Evolutionary conservation across 53 echinoderm and acorn worm species (phyloP), one percentile per base, ranked within the genome.

Genomic region (Echinarachnius parma): DNA sequence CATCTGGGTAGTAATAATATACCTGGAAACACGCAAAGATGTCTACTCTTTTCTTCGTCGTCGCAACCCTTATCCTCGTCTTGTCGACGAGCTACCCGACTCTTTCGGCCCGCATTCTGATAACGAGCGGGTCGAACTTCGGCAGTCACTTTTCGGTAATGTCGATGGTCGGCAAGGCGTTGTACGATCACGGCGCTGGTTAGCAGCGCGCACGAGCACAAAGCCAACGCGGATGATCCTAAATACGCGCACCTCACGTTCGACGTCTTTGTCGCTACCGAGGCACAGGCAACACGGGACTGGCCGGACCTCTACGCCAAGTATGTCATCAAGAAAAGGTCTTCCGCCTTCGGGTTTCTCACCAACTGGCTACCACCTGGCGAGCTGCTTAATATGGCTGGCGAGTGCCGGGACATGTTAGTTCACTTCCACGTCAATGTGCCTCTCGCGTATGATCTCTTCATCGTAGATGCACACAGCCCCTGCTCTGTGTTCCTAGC

Each of bases 81-180:
- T n/a, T n/a, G n/a, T n/a, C n/a, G n/a, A n/a, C n/a, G n/a, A n/a
- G n/a, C n/a, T n/a, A n/a, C n/a, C n/a, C n/a, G n/a, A n/a, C 66
- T 1, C 28, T 1, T 1, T 28, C 16, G 27, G 66, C 66, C 47
- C 27, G 48, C 24, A 66, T 66, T 20, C 30, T 66, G 30, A 27
- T 66, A 4, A 66, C 66, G 27, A 66, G 46, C 8, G 66, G 66
- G 5, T 15, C 48, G 2, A 66, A 66, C 48, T 66, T 25, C 25
- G 53, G 70, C 21, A 69, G 70, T 25, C 70, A 69, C 29, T 69
- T 69, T 34, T 69, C 70, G 11, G 70, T 69, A 20, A 3, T 69
- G 20, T 34, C 70, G 21, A 69, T 21, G 2, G 70, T 69, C 23
- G 70, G 53, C 0, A 31, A 14, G 4, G 70, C 53, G 13, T 35